Base-by-base conservation (phyloP, 1,140 invertebrate genomes). In the Drosophila suzukii region DNA sequence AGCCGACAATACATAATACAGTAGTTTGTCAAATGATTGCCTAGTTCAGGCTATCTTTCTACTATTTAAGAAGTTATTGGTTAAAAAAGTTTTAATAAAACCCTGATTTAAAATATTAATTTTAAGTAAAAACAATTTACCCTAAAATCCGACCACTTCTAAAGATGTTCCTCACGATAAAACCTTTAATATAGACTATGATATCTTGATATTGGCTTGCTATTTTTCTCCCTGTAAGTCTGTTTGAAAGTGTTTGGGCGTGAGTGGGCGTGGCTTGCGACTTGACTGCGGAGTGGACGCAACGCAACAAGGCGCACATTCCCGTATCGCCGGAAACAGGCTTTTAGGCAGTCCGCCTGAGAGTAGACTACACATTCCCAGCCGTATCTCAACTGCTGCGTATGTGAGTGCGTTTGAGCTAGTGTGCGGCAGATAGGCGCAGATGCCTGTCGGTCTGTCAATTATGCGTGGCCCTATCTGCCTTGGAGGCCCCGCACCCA, bases 351-450 rank as follows among this genome's bases (percentile, higher is more conserved):
- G 20, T 12, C 60, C 27, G 63, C 74, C 74, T 51, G 49, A 77
- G 76, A 77, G 74, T 77, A 60, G 74, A 55, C 74, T 55, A 46
- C 73, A 65, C 44, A 44, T 50, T 76, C 17, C 41, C 20, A 24
- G n/a, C 10, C 24, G 10, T 46, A 20, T 15, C 34, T 49, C 8
- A 10, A 15, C 13, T 13, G 0, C 3, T 41, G 38, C 61, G 39
- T 43, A 41, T 46, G 54, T 17, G 6, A 30, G 58, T 15, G 39
- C 12, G 4, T 6, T 15, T 44, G 13, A 11, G 53, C 15, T 6
- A 13, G 44, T 15, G 44, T n/a, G 39, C 6, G 44, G 44, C 32
- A n/a, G 44, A 49, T 59, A n/a, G 12, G 15, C n/a, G 15, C 50
- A n/a, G 7, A 41, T 15, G 15, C 50, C 46, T 38, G 50, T 34